Conservation (phyloP, 2,888 invertebrate genomes). For the Torymus texanus region DNA sequence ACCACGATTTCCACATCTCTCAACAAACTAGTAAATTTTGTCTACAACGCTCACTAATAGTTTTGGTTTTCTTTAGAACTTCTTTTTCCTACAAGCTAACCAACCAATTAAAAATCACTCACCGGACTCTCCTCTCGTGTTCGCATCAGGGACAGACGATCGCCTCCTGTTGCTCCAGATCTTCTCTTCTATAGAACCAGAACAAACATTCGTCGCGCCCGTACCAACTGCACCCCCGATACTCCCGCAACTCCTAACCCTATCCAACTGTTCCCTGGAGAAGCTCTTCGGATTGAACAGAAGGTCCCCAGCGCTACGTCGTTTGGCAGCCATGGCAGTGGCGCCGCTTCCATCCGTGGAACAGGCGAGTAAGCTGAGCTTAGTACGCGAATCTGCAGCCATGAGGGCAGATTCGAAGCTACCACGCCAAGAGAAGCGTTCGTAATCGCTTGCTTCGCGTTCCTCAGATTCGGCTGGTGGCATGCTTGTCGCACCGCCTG, state of each 20-base stretch:
- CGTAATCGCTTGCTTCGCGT: constrained; percentile 88
- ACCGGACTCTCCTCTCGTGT: constrained; percentile 72
- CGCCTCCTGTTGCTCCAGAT: constrained; percentile 73
- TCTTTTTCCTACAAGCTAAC: no score
- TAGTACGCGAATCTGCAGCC: constrained; percentile 90
- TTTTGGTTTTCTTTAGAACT: no score
- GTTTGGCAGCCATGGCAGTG: constrained; percentile 83
- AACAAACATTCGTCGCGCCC: constrained; percentile 66
- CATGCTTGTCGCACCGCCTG: constrained; percentile 59
- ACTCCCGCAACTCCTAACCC: constrained; percentile 88
- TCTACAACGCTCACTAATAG: no score
- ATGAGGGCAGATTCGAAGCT: constrained; percentile 94
- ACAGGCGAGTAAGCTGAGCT: constrained; percentile 81
- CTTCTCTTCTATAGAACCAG: constrained; percentile 72
- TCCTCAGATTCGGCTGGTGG: constrained; percentile 51
- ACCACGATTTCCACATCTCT: no score
- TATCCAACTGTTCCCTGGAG: constrained; percentile 84
- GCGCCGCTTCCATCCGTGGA: constrained; percentile 77
- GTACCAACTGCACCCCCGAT: constrained; percentile 84
- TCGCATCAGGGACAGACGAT: constrained; percentile 73
- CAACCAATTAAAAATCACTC: constrained; percentile 43
- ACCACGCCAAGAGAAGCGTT: constrained; percentile 93
- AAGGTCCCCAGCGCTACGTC: constrained; percentile 89
- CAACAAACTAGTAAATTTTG: no score
- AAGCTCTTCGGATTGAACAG: constrained; percentile 87